Percentiles rank a stretch among this genome's conserved stretches.
These are phyloP conservation scores for Pseudonaja textilis DNA, from an alignment of 2,113 vertebrate species.

Conservation along the genomic window DNA sequence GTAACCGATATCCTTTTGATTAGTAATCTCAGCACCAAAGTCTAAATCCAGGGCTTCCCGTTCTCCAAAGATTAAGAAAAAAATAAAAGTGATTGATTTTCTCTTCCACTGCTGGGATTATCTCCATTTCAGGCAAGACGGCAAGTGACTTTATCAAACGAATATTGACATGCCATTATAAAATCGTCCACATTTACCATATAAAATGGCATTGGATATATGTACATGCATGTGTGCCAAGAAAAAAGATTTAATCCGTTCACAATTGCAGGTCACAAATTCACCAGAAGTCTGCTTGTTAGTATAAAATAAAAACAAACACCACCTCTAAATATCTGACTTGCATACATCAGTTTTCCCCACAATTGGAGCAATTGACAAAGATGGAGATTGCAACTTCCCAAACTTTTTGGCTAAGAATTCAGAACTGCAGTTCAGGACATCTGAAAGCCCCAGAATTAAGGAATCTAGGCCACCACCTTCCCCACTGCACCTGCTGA, in stretches of 20 bases:
- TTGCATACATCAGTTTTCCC: neutral
- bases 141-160: neutral
- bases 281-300: neutral
- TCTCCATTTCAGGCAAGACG: neutral
- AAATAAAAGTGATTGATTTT: neutral
- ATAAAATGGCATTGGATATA: neutral
- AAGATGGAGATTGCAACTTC: neutral
- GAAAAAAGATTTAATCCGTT: neutral
- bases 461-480: neutral
- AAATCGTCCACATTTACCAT: neutral
- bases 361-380: neutral
- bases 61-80: neutral
- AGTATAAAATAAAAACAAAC: neutral
- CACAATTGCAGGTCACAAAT: neutral
- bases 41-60: neutral
- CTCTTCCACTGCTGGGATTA: neutral
- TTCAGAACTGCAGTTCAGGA: neutral
- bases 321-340: neutral
- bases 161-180: neutral
- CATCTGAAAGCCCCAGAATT: neutral
- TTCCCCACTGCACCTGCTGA: no score
- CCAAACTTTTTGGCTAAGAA: neutral
- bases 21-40: neutral
- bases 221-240: neutral
- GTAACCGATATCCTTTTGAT: neutral